Conservation (phyloP, 2,888 invertebrate species). For the Oligia latruncula region DNA sequence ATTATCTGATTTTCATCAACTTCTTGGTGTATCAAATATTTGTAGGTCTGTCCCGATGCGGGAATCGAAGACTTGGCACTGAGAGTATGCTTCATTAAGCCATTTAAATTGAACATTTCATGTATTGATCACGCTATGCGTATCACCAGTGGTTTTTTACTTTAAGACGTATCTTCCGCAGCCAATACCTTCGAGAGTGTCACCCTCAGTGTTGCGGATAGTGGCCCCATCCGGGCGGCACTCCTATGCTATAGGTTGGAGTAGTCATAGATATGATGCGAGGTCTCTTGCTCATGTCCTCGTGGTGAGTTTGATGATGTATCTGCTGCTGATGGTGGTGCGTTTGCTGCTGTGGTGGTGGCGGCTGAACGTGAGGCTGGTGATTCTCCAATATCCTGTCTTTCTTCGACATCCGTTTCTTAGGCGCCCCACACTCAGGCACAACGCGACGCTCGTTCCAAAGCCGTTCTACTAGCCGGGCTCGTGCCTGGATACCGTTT, state of each 20-base stretch:
- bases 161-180: conserved; percentile 20
- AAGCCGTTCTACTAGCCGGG: conserved; percentile 76
- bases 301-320: conserved; percentile 71
- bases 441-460: conserved; percentile 81
- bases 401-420: conserved; percentile 81
- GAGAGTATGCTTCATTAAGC: not conserved
- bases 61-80: conserved; percentile 27
- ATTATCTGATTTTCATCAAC: not conserved
- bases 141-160: not conserved
- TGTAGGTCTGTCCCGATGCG: conserved; percentile 17
- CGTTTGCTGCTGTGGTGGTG: conserved; percentile 25
- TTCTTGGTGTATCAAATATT: conserved; percentile 6
- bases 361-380: conserved; percentile 56
- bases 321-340: conserved; percentile 49
- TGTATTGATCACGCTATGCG: not conserved
- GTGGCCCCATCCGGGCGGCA: conserved; percentile 83
- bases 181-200: conserved; percentile 7
- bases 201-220: conserved; percentile 80
- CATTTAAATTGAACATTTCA: not conserved
- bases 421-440: conserved; percentile 76
- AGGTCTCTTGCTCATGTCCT: conserved; percentile 82
- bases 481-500: conserved; percentile 74
- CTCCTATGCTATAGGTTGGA: conserved; percentile 77
- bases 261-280: conserved; percentile 79
- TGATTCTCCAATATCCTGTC: conserved; percentile 75